phyloP scores from a whole-genome alignment of 1,140 invertebrate species.

The Orchestia grillus region DNA sequence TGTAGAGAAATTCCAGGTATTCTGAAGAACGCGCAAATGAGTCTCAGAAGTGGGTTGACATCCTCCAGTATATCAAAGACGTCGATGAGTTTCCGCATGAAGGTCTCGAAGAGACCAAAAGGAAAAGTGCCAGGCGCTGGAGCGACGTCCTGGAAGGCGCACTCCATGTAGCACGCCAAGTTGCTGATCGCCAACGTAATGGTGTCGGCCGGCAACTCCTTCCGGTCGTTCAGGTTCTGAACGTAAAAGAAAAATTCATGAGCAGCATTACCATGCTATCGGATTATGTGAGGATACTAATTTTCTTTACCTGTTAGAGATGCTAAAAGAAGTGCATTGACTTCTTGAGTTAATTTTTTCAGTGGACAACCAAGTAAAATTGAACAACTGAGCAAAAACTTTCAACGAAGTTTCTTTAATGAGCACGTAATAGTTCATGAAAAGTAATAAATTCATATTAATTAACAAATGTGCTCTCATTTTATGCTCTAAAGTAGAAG shows the following conservation, averaged over 20 bases:
- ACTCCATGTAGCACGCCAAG: constrained; percentile 92
- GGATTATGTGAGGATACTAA: not conserved
- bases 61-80: constrained; percentile 75
- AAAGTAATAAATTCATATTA: not conserved
- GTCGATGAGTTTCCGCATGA: constrained; percentile 79
- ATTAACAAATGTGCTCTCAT: not conserved
- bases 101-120: constrained; percentile 85
- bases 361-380: not conserved
- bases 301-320: too few relatives aligned
- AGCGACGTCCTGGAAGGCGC: constrained; percentile 86
- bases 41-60: constrained; percentile 82
- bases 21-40: constrained; percentile 88
- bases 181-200: constrained; percentile 85
- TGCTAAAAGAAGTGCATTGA: too few relatives aligned
- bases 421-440: not conserved
- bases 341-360: not conserved
- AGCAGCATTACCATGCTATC: not conserved
- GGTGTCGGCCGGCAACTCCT: constrained; percentile 84
- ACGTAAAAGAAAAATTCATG: not conserved
- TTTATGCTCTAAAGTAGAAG: not conserved
- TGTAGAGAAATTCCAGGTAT: constrained; percentile 84
- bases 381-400: not conserved
- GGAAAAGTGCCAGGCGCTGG: constrained; percentile 78
- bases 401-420: not conserved
- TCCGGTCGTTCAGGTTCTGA: constrained; percentile 87